Evolutionary conservation across 1,140 invertebrate species (phyloP).

Genomic region (Drosophila ironensis): DNA sequence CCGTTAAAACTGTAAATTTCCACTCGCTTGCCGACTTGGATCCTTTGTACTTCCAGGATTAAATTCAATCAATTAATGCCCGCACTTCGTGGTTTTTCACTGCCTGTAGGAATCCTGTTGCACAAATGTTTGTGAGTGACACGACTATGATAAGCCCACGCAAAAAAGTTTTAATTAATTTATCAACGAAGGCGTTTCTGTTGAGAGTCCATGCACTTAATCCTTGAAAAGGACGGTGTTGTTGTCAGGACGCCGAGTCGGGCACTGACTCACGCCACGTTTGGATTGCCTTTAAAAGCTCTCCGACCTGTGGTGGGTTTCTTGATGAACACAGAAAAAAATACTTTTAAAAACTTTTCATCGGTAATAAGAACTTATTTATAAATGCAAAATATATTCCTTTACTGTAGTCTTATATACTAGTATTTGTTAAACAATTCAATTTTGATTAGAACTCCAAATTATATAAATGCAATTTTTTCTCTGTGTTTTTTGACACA

Average conservation of each 20-base stretch:
- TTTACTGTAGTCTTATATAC: no score
- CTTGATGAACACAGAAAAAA: conserved; percentile 1
- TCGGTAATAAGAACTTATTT: no score
- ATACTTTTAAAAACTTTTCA: background rate
- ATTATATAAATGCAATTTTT: background rate
- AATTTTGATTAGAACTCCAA: no score
- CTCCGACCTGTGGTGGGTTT: conserved; percentile 57
- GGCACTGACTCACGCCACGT: conserved; percentile 49
- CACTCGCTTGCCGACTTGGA: no score
- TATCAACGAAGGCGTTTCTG: background rate
- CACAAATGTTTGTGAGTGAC: background rate
- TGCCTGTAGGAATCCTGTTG: conserved; percentile 11
- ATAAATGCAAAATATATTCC: no score
- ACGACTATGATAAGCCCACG: conserved; percentile 4
- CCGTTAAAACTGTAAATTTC: conserved; percentile 23
- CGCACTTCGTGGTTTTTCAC: conserved; percentile 24
- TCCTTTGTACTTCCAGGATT: conserved; percentile 14
- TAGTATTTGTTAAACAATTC: no score
- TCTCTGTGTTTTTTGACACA: no score
- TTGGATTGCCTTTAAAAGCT: conserved; percentile 57
- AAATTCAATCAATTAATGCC: conserved; percentile 22
- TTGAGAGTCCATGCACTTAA: conserved; percentile 1
- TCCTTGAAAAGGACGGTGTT: conserved; percentile 32
- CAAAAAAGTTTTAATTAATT: conserved; percentile 10
- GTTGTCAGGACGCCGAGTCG: conserved; percentile 42